Evolutionary conservation across 2,888 invertebrate species (phyloP).

Genomic region (Lacanobia wlatinum): DNA sequence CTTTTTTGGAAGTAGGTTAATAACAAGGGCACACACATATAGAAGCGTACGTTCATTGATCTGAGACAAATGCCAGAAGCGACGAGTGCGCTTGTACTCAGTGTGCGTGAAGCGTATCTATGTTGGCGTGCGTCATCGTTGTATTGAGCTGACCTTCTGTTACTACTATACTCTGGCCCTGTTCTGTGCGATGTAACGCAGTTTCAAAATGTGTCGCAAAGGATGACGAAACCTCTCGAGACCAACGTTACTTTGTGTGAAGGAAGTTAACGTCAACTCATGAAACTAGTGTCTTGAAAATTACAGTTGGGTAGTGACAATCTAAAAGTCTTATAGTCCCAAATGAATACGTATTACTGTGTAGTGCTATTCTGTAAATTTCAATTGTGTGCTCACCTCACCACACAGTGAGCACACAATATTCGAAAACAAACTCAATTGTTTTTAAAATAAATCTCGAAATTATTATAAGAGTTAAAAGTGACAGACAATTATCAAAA

Average conservation of each 20-base stretch:
- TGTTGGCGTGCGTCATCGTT: not conserved
- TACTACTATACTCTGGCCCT: no score
- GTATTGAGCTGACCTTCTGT: not conserved
- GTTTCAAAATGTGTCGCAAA: conserved; percentile 28
- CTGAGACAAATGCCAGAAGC: not conserved
- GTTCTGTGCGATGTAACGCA: conserved; percentile 2
- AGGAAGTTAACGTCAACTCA: not conserved
- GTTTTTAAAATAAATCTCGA: no score
- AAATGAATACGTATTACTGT: not conserved
- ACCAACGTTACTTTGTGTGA: conserved; percentile 26
- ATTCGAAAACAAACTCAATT: conserved; percentile 6
- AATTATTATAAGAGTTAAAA: no score
- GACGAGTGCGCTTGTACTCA: not conserved
- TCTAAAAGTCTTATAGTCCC: not conserved
- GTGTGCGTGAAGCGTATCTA: not conserved
- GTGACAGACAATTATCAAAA: no score
- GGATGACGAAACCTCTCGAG: conserved; percentile 30
- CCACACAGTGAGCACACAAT: not conserved
- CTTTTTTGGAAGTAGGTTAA: no score
- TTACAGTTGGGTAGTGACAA: not conserved
- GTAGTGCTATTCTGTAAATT: not conserved
- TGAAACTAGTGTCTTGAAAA: conserved; percentile 5
- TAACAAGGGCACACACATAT: no score
- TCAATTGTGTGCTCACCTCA: not conserved
- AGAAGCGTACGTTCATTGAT: no score